Percentiles rank a stretch among this genome's conserved stretches.
phyloP scores from a whole-genome alignment of 2,888 invertebrate genomes.

The Cyclophora punctaria region DNA sequence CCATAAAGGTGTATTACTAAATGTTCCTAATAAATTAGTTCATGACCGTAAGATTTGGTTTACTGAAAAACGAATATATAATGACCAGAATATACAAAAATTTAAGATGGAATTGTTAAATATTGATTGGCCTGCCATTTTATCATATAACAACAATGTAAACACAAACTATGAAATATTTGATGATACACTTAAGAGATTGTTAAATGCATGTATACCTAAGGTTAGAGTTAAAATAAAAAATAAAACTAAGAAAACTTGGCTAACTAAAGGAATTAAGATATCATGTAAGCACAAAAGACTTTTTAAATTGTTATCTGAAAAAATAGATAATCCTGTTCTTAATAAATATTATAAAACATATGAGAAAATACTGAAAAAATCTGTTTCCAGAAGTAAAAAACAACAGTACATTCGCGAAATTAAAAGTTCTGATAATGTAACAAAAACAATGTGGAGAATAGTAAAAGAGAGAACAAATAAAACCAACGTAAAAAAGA shows the following conservation, averaged over 20 bases:
- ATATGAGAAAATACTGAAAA: constrained; percentile 1
- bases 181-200: background rate
- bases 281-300: constrained; percentile 1
- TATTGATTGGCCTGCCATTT: background rate
- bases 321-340: background rate
- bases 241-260: background rate
- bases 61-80: background rate
- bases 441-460: constrained; percentile 1
- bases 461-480: constrained; percentile 1
- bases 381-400: background rate
- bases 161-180: background rate
- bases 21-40: too few species aligned
- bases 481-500: background rate
- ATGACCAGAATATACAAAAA: background rate
- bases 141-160: background rate
- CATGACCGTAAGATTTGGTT: background rate
- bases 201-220: background rate
- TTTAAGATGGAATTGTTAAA: background rate
- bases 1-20: background rate
- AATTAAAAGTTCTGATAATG: background rate
- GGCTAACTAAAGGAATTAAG: background rate
- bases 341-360: background rate
- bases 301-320: background rate
- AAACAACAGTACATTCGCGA: background rate
- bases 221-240: background rate